These are phyloP conservation scores for Dendrophyllia cribrosa DNA, from an alignment of 64 coral and sea anemone genomes.

Conservation along the genomic window DNA sequence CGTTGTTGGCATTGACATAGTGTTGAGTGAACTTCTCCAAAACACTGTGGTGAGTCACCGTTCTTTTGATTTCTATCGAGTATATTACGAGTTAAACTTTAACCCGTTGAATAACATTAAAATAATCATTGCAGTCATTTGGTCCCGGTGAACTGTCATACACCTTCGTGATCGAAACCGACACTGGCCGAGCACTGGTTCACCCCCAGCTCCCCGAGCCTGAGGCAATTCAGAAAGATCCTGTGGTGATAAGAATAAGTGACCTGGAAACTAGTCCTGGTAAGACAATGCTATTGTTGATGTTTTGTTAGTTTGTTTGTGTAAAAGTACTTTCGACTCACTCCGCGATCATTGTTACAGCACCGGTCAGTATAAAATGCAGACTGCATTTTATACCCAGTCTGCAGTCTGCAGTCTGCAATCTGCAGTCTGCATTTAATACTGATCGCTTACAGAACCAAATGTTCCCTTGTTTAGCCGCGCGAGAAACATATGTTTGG, in stretches of 20 bases:
- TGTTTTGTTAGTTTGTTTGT: not conserved
- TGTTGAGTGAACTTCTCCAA: conserved; percentile 79
- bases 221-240: conserved; percentile 65
- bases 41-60: conserved; percentile 75
- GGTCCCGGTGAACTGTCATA: conserved; percentile 89
- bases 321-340: no score
- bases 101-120: not conserved
- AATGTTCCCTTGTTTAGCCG: no score
- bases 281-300: not conserved
- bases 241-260: conserved; percentile 80
- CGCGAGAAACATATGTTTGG: no score
- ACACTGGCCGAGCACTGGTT: conserved; percentile 71
- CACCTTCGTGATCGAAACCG: conserved; percentile 86
- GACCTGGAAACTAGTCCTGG: conserved; percentile 71
- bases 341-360: no score
- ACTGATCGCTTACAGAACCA: no score
- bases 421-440: no score
- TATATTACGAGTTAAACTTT: not conserved
- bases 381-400: no score
- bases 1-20: conserved; percentile 85
- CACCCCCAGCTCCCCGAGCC: conserved; percentile 85
- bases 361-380: no score
- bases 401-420: no score
- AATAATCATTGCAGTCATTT: conserved; percentile 55
- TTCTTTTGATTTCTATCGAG: no score